Evolutionary conservation across 2,888 invertebrate genomes (phyloP).

Genomic region (Synanthedon tipuliformis): DNA sequence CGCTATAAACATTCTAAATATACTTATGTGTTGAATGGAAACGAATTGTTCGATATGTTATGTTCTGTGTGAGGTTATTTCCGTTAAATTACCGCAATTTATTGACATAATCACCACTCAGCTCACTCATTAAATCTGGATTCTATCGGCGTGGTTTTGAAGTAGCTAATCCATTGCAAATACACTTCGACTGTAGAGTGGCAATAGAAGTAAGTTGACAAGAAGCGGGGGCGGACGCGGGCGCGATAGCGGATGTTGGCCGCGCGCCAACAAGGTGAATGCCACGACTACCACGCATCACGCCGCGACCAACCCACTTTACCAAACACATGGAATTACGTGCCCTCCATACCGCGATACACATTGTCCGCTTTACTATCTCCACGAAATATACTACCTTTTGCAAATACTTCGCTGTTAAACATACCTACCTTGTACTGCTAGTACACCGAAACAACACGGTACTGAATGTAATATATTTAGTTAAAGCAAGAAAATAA

Average conservation of each 20-base stretch:
- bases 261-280: slow-evolving; percentile 66
- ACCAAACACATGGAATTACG: slow-evolving; percentile 41
- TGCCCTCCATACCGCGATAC: slow-evolving; percentile 20
- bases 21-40: too few species aligned
- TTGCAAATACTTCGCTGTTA: not conserved
- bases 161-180: not conserved
- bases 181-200: not conserved
- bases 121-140: too few species aligned
- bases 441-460: too few species aligned
- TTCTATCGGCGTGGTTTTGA: too few species aligned
- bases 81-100: too few species aligned
- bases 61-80: too few species aligned
- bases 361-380: slow-evolving; percentile 21
- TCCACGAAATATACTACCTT: not conserved
- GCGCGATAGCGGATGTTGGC: slow-evolving; percentile 28
- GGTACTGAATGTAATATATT: too few species aligned
- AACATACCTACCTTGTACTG: not conserved
- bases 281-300: slow-evolving; percentile 56
- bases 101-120: too few species aligned
- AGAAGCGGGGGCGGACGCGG: slow-evolving; percentile 14
- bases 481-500: too few species aligned
- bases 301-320: slow-evolving; percentile 52
- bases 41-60: too few species aligned
- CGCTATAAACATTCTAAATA: too few species aligned
- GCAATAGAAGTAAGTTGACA: slow-evolving; percentile 5